Base-by-base conservation (phyloP, 2,113 vertebrate species). In the Tychaedon coryphoeus region DNA sequence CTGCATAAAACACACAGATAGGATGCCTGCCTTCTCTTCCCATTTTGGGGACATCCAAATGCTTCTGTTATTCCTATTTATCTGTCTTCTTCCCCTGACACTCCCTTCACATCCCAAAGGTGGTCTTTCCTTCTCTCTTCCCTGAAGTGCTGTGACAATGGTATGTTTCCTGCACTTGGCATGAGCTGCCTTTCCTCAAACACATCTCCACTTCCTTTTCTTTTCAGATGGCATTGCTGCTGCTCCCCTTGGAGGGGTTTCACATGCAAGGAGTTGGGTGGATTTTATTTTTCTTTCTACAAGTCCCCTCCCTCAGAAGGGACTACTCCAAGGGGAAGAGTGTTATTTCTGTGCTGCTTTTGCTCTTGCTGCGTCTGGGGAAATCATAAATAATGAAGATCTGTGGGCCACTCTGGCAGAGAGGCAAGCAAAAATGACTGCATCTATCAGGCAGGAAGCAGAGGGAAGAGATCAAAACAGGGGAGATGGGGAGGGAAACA, bases 401-500 rank as follows among this genome's bases (percentile, higher is more conserved):
- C 58, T 18, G 1, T 50, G 60, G 26, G n/a, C 17, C 38, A 34
- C 8, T 48, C 43, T 56, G 42, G 19, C 29, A 54, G 38, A 82
- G 40, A 40, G 13, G 25, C 26, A 84, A 61, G 40, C 34, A 78
- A 29, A 89, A 75, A 75, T 9, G 4, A 4, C n/a, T 48, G 47
- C 2, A 5, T 66, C 31, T 73, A 8, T 50, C 64, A 61, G 33
- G 36, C 18, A 58, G 51, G 31, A 66, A 50, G 25, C 12, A 42
- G 51, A 50, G 5, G 4, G 12, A 4, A 47, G 19, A 5, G 20
- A 22, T 5, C 10, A 74, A 60, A 56, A 7, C 0, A 0, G 18
- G 26, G n/a, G 51, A 28, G 14, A 26, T 1, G 4, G 8, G 25
- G 25, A 28, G 25, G 18, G 8, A 25, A 77, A 2, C 20, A 9